These are phyloP conservation scores for Auanema sp. DNA, from an alignment of 2,888 invertebrate genomes.

Conservation along the genomic window DNA sequence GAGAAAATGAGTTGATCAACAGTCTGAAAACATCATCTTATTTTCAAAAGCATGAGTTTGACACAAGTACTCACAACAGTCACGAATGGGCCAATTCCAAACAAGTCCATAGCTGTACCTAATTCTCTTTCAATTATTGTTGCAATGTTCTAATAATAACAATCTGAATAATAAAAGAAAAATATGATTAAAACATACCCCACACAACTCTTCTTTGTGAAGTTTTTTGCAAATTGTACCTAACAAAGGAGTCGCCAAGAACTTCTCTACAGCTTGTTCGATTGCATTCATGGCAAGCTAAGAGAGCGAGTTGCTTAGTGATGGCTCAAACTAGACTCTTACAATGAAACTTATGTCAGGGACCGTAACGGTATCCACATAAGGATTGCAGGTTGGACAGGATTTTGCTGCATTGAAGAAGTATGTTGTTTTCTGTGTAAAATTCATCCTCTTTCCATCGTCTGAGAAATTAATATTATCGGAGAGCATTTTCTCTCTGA, in stretches of 20 bases:
- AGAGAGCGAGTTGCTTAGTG: too few species aligned
- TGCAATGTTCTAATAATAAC: background rate
- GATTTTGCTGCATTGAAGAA: constrained; percentile 39
- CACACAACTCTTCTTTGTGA: constrained; percentile 4
- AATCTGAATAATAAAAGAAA: too few species aligned
- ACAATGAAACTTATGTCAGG: constrained; percentile 45
- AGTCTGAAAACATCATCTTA: constrained; percentile 29
- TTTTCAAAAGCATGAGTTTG: constrained; percentile 16
- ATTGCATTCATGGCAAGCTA: constrained; percentile 20
- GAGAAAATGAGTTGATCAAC: constrained; percentile 49
- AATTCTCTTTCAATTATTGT: constrained; percentile 34
- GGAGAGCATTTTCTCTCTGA: constrained; percentile 39
- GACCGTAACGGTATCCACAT: constrained; percentile 39
- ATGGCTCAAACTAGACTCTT: too few species aligned
- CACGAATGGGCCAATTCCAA: constrained; percentile 41
- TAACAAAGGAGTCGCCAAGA: constrained; percentile 22
- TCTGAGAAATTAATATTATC: constrained; percentile 26
- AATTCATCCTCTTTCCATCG: constrained; percentile 39
- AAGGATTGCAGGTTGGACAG: constrained; percentile 44
- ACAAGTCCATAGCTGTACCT: constrained; percentile 40
- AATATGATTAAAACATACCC: background rate
- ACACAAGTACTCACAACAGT: constrained; percentile 27
- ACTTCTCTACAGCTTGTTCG: constrained; percentile 21
- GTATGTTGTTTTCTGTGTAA: constrained; percentile 34
- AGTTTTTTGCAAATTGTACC: constrained; percentile 18